Base-by-base conservation (phyloP, 2,797 vertebrate species). In the Sebastiscus albofasciatus region DNA sequence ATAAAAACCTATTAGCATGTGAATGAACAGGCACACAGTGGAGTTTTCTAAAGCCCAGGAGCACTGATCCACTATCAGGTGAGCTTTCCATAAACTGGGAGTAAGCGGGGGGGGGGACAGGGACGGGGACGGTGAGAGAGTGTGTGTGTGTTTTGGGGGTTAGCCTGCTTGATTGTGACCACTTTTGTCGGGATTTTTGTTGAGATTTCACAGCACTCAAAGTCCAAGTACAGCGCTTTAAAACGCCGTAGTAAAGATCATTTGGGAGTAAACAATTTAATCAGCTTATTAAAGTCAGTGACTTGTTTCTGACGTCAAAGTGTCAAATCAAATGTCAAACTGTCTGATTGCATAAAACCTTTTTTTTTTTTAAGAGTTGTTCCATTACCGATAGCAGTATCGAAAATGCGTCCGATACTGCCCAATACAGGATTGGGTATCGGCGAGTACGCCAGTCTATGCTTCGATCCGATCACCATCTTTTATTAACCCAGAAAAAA, bases 1-100 rank as follows among this genome's bases (percentile, higher is more conserved):
- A 84, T 88, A 88, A 93, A 92, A 92, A 94, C 85, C 86, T 89
- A 94, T 94, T 94, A 92, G 89, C 94, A 93, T 93, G 90, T 89
- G 92, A 94, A 95, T 94, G 90, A 91, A 88, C 75, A 76, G 86
- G 83, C 90, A 78, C 85, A 87, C 73, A 84, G 83, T 85, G 90
- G 84, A 80, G 84, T 86, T 90, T 86, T 89, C 60, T 74, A 86
- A 92, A 90, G 87, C 92, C 87, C 80, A 84, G 89, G 85, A 82
- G 89, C 89, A 85, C 93, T 81, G 89, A 93, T 91, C 90, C 75
- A 80, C 90, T 89, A 90, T 91, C 91, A 92, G 90, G 88, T 92
- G 87, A 91, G 91, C 83, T 88, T 90, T 80, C 83, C 69, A 82
- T 85, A 87, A 90, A 93, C 78, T 82, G 71, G 84, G 72, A 88